phyloP scores from a whole-genome alignment of 1,140 invertebrate genomes.

The Hyles vespertilio region DNA sequence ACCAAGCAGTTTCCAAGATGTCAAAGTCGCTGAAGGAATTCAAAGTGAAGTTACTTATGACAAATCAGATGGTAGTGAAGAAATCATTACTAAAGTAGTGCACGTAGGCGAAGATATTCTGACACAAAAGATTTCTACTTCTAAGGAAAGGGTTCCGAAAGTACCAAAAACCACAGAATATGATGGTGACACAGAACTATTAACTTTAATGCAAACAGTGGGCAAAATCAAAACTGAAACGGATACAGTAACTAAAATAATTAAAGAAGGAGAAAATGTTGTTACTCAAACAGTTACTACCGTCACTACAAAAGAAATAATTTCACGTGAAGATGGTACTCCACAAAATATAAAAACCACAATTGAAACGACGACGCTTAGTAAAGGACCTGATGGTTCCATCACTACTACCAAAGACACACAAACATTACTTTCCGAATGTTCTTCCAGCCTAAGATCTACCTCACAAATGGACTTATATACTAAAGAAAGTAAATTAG shows the following conservation, averaged over 20 bases:
- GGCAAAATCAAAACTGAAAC: slow-evolving; percentile 75
- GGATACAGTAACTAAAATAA: slow-evolving; percentile 72
- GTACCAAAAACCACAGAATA: slow-evolving; percentile 30
- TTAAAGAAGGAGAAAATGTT: slow-evolving; percentile 74
- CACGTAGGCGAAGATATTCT: slow-evolving; percentile 71
- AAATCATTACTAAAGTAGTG: slow-evolving; percentile 70
- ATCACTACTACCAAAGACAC: slow-evolving; percentile 69
- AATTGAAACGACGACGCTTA: slow-evolving; percentile 73
- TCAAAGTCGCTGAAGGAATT: slow-evolving; percentile 59
- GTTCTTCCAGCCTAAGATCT: slow-evolving; percentile 71
- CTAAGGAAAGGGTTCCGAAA: slow-evolving; percentile 68
- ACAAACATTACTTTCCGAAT: slow-evolving; percentile 71
- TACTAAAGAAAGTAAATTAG: slow-evolving; percentile 33
- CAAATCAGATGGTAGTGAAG: slow-evolving; percentile 58
- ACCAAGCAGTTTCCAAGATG: slow-evolving; percentile 52
- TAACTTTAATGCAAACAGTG: slow-evolving; percentile 64
- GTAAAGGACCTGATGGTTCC: slow-evolving; percentile 70
- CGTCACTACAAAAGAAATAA: slow-evolving; percentile 72
- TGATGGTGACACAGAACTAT: slow-evolving; percentile 42
- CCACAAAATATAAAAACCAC: slow-evolving; percentile 76
- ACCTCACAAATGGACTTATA: slow-evolving; percentile 66
- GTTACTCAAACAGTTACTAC: slow-evolving; percentile 74
- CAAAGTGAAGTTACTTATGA: slow-evolving; percentile 67
- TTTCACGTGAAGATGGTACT: slow-evolving; percentile 73
- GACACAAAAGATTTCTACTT: slow-evolving; percentile 72